A percentile compares a stretch with the other conserved stretches of the same genome.
These are phyloP conservation scores for Graphium colonna DNA, from an alignment of 2,888 invertebrate species.

Conservation along the genomic window DNA sequence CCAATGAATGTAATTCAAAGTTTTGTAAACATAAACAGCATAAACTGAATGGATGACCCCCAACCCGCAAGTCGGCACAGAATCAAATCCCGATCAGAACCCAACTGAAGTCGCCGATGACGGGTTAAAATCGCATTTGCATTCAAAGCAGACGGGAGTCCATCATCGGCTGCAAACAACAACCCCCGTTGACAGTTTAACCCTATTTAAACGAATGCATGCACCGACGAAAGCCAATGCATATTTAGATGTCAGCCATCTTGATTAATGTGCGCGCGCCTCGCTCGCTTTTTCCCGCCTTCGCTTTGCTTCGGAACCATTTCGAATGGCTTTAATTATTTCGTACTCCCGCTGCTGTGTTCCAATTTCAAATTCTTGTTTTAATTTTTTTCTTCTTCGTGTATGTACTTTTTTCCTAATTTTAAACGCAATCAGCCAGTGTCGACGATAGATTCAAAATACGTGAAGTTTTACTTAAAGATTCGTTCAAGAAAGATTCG, in stretches of 20 bases:
- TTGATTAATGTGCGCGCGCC: conserved; percentile 20
- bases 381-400: too few relatives aligned
- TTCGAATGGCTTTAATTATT: neutral
- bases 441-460: too few relatives aligned
- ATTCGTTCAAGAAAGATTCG: too few relatives aligned
- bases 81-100: conserved; percentile 18
- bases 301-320: neutral
- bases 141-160: conserved; percentile 44
- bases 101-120: conserved; percentile 27
- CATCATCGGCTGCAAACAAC: conserved; percentile 28
- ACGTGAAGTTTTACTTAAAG: too few relatives aligned
- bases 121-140: conserved; percentile 39
- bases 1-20: too few relatives aligned
- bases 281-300: neutral
- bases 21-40: too few relatives aligned
- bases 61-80: conserved; percentile 2
- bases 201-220: conserved; percentile 32
- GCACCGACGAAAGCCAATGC: conserved; percentile 27
- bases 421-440: too few relatives aligned
- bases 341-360: neutral
- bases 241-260: conserved; percentile 26
- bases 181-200: conserved; percentile 35
- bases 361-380: neutral
- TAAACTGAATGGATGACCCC: too few relatives aligned
- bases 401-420: too few relatives aligned